A percentile compares a stretch with the other conserved stretches of the same genome.
phyloP scores from a whole-genome alignment of 2,113 vertebrate species.

The Tenebrosternarchus preto region DNA sequence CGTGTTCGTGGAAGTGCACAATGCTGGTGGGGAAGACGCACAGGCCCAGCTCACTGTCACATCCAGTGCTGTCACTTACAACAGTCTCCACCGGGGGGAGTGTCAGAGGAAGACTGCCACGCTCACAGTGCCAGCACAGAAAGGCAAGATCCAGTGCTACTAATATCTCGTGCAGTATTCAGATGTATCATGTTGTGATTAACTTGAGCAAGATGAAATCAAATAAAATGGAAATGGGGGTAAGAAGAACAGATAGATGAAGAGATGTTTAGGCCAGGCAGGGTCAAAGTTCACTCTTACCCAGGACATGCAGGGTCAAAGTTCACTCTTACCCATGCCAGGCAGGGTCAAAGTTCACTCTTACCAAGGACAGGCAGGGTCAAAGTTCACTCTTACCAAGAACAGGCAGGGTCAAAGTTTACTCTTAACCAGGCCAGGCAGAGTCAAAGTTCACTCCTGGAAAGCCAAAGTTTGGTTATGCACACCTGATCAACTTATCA shows the following conservation, averaged over 20 bases:
- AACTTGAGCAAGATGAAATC: background rate
- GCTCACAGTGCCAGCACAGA: constrained; percentile 63
- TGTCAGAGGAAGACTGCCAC: constrained; percentile 60
- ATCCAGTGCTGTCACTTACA: constrained; percentile 70
- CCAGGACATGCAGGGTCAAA: too few relatives aligned
- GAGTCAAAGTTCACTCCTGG: too few relatives aligned
- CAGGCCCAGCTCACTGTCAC: constrained; percentile 63
- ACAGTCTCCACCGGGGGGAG: constrained; percentile 64
- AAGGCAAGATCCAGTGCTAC: constrained; percentile 55
- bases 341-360: too few relatives aligned
- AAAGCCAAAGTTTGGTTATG: too few relatives aligned
- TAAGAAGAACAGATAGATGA: background rate
- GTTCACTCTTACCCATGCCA: too few relatives aligned
- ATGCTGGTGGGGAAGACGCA: constrained; percentile 58
- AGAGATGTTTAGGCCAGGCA: background rate
- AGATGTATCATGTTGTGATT: background rate
- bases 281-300: too few relatives aligned
- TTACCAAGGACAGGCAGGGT: too few relatives aligned
- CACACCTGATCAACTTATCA: too few relatives aligned
- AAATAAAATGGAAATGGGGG: background rate
- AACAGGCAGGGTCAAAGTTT: too few relatives aligned
- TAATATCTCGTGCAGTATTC: background rate
- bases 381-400: too few relatives aligned
- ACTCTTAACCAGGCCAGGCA: too few relatives aligned
- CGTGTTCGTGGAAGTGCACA: constrained; percentile 74